phyloP scores from a whole-genome alignment of 2,888 invertebrate species.

The Drosophila helvetica region DNA sequence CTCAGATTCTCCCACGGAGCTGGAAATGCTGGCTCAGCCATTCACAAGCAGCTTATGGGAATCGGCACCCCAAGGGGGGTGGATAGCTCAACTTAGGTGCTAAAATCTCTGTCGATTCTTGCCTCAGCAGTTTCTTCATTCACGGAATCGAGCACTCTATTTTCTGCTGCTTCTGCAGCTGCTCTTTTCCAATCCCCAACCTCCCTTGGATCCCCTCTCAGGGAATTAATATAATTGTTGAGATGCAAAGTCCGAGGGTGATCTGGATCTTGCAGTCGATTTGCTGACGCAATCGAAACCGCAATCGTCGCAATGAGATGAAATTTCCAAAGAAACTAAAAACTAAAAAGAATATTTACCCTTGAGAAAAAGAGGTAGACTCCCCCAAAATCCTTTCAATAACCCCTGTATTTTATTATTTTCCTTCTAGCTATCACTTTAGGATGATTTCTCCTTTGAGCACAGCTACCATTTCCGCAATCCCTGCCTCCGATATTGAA shows the following conservation, averaged over 20 bases:
- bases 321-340: slow-evolving; percentile 3
- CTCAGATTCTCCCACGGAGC: slow-evolving; percentile 56
- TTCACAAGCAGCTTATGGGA: slow-evolving; percentile 28
- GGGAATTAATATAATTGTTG: slow-evolving; percentile 3
- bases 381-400: background rate
- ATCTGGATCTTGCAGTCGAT: slow-evolving; percentile 5
- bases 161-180: slow-evolving; percentile 45
- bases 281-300: slow-evolving; percentile 17
- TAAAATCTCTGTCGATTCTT: slow-evolving; percentile 55
- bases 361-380: background rate
- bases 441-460: background rate
- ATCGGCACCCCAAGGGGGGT: slow-evolving; percentile 11
- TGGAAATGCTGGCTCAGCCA: slow-evolving; percentile 52
- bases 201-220: background rate
- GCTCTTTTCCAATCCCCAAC: slow-evolving; percentile 26
- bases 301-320: slow-evolving; percentile 3
- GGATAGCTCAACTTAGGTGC: slow-evolving; percentile 52
- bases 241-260: slow-evolving; percentile 30
- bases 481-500: background rate
- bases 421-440: too few relatives aligned
- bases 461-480: too few relatives aligned
- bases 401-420: too few relatives aligned
- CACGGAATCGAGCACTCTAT: slow-evolving; percentile 50
- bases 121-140: slow-evolving; percentile 66
- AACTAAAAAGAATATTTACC: background rate